Base-by-base conservation (phyloP, 2,888 invertebrate genomes). In the Brachycybe producta region DNA sequence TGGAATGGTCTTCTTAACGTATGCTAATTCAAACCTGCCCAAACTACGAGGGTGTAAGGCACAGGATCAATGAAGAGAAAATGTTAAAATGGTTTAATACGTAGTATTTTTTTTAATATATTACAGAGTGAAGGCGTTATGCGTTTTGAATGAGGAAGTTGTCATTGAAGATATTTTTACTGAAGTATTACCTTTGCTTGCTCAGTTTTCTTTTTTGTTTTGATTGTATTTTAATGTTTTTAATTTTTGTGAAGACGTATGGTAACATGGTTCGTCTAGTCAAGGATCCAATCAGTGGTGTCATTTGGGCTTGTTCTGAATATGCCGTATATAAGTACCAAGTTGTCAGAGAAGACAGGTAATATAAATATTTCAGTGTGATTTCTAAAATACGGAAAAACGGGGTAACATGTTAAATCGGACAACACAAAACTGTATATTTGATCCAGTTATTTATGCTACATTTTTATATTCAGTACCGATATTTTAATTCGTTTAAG, bases 261-360 rank as follows among this genome's bases (percentile, higher is more conserved):
- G 91, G 90, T 0, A 80, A 79, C 61, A 67, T 92, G 4, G 70
- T 86, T 28, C 82, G 80, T 56, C 78, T 94, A 48, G 75, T 82
- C 1, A 82, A 82, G 64, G 94, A 95, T 67, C 75, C 78, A 0
- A 70, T 78, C 24, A 83, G 78, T 48, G 81, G 71, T 36, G 66
- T 79, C 0, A 81, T 95, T 52, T 95, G 91, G 83, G 80, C 84
- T 0, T 82, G 82, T 54, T 86, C 90, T 0, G 83, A 86, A 57
- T 80, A 80, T 62, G 77, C 80, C 2, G 79, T 94, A 19, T 92
- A 86, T 62, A 80, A 83, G 59, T 90, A 88, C 62, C 84, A 80
- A 70, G 78, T 95, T 1, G 75, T 75, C 0, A 76, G 80, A 56
- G 95, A 95, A 67, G 82, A 86, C 60, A 73, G 58, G 59, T 57